phyloP scores from a whole-genome alignment of 2,797 vertebrate genomes.

The Bradypus variegatus region DNA sequence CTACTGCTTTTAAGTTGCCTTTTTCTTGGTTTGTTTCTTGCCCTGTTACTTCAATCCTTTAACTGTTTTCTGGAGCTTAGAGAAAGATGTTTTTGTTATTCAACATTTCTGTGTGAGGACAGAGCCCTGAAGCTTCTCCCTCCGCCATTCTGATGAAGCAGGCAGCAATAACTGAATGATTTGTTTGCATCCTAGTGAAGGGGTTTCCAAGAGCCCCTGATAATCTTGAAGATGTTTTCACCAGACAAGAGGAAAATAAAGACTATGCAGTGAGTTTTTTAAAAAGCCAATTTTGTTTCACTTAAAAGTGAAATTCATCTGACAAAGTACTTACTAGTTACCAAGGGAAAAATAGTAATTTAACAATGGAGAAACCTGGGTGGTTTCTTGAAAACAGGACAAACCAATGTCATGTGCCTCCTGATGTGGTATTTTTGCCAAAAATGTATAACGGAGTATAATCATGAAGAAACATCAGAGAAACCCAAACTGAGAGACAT shows the following conservation, averaged over 20 bases:
- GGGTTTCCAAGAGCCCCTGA: neutral
- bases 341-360: constrained; percentile 8
- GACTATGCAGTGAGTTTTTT: neutral
- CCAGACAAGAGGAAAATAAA: neutral
- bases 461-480: constrained; percentile 15
- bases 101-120: too few species aligned
- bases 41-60: too few species aligned
- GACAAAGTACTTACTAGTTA: constrained; percentile 22
- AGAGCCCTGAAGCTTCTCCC: too few species aligned
- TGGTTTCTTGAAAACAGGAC: constrained; percentile 10
- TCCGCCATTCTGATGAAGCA: too few species aligned
- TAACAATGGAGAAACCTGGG: neutral
- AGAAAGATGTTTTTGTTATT: too few species aligned
- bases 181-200: neutral
- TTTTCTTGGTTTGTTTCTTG: too few species aligned
- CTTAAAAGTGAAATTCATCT: constrained; percentile 7
- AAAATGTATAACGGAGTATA: neutral
- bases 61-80: too few species aligned
- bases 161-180: neutral
- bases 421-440: constrained; percentile 17
- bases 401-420: neutral
- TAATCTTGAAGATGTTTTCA: neutral
- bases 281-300: constrained; percentile 17
- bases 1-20: too few species aligned
- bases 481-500: neutral